A percentile compares a stretch with the other conserved stretches of the same genome.
Conservation (phyloP, 2,888 invertebrate species). For the Congeria kusceri region DNA sequence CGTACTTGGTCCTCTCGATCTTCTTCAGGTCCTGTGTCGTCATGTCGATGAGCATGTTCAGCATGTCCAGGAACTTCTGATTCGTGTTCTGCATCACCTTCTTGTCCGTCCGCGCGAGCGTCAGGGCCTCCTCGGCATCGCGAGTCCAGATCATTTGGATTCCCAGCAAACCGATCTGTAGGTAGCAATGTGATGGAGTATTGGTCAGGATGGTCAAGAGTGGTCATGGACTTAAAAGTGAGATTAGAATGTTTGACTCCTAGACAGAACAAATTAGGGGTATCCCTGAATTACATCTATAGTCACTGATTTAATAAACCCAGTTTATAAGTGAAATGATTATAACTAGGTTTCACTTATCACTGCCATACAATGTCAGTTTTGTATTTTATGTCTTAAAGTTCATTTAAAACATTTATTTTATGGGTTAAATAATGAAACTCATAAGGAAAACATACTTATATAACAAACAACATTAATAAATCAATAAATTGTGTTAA, state of each 20-base stretch:
- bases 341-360: too few relatives aligned
- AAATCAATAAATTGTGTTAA: too few relatives aligned
- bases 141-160: conserved; percentile 99
- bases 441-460: too few relatives aligned
- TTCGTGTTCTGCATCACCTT: conserved; percentile 98
- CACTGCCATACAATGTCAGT: too few relatives aligned
- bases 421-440: too few relatives aligned
- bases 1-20: conserved; percentile 97
- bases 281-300: too few relatives aligned
- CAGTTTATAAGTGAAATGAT: too few relatives aligned
- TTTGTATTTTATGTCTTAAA: too few relatives aligned
- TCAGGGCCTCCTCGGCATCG: conserved; percentile 95
- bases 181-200: conserved; percentile 12
- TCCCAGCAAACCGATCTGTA: conserved; percentile 92
- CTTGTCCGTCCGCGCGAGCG: conserved; percentile 96
- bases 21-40: conserved; percentile 96
- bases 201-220: neutral
- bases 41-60: conserved; percentile 97
- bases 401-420: too few relatives aligned
- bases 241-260: neutral
- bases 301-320: too few relatives aligned
- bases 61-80: conserved; percentile 95
- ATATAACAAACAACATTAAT: too few relatives aligned
- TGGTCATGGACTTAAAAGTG: neutral
- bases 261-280: too few relatives aligned